These are phyloP conservation scores for Palythoa heliodiscus DNA, from an alignment of 92 coral and sea anemone species.

Conservation along the genomic window DNA sequence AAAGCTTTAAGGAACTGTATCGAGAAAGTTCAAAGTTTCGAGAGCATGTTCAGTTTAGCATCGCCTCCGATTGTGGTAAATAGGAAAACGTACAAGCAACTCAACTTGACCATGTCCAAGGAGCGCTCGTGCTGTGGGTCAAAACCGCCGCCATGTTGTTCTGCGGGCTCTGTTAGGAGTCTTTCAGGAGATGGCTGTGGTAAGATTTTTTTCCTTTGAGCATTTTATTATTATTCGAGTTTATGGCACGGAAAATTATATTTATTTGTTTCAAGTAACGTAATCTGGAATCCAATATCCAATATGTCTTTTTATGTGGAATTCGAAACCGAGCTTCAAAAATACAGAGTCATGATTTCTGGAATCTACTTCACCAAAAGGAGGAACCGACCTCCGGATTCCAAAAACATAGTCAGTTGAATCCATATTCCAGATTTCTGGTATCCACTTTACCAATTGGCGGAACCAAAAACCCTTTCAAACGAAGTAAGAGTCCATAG, in stretches of 20 bases:
- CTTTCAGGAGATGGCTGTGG: constrained; percentile 7
- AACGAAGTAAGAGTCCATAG: too few species aligned
- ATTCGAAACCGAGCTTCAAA: too few species aligned
- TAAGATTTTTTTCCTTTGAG: background rate
- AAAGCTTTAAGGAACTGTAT: constrained; percentile 1
- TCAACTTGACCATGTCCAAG: background rate
- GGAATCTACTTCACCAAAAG: too few species aligned
- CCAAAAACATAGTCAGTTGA: too few species aligned
- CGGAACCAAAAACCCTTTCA: too few species aligned
- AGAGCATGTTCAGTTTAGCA: background rate
- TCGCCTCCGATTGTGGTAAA: background rate
- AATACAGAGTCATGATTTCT: too few species aligned
- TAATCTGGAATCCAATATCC: too few species aligned
- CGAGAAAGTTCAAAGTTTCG: background rate
- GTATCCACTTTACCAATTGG: too few species aligned
- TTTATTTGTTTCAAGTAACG: background rate
- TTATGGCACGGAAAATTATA: background rate
- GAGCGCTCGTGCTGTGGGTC: constrained; percentile 27
- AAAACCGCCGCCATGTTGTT: constrained; percentile 28
- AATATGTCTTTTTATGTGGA: background rate
- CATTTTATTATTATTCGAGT: too few species aligned
- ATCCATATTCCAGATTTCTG: too few species aligned
- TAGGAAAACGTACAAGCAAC: background rate
- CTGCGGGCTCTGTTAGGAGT: constrained; percentile 16
- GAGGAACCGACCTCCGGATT: too few species aligned